Evolutionary conservation across 2,113 vertebrate species (phyloP), one percentile per base, ranked within the genome.

Genomic region (Carollia perspicillata): DNA sequence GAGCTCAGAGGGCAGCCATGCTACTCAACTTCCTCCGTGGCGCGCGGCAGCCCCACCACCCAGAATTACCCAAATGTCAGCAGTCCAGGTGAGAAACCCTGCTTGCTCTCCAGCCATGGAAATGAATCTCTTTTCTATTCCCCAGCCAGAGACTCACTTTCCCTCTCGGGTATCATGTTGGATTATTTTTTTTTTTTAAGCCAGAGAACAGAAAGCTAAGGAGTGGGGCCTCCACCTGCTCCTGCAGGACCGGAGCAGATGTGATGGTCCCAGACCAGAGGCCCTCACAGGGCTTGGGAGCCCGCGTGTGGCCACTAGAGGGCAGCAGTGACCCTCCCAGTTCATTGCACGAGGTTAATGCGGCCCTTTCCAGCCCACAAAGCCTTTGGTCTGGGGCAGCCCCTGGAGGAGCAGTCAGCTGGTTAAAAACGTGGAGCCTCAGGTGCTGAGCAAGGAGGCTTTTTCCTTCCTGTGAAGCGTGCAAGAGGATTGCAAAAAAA

Each of bases 251-350:
- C 2, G 4, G 42, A 88, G 14, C 58, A 51, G 40, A 68, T 3
- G 26, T 2, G 8, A 23, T 22, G 30, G 68, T 35, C 60, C n/a
- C 42, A 3, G 72, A 40, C 17, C 40, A 12, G 58, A 60, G 30
- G 35, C 12, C 28, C 6, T 2, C 13, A n/a, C 47, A 8, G n/a
- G 42, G 44, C 42, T 30, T 89, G 85, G 49, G 40, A 40, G 79
- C 11, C 84, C 92, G 14, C 0, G 0, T 40, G 72, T 4, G 79
- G 71, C 79, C 93, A 8, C 84, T n/a, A 28, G 63, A 74, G 69
- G 92, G 97, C 97, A 97, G 95, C 69, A 47, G 77, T 17, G 84
- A 40, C 33, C n/a, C 97, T 53, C 80, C 37, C 0, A 16, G 40
- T 44, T 69, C 26, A 12, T 9, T 9, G 10, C 26, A 0, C 0